These are phyloP conservation scores for Gonocerus acuteangulatus DNA, from an alignment of 2,888 invertebrate genomes.

Conservation along the genomic window DNA sequence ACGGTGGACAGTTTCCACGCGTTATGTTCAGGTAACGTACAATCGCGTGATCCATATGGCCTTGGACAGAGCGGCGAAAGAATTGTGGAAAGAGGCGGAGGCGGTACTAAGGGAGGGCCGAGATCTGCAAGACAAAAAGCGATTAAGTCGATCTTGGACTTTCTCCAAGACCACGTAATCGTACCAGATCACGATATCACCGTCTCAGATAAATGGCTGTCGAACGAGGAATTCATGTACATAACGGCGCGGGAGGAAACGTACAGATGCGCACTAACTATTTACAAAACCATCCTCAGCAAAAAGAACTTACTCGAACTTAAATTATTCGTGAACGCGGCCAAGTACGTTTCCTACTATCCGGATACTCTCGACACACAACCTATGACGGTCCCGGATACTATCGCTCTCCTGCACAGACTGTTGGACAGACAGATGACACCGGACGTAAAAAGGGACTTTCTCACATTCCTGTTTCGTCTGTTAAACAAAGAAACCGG, in stretches of 20 bases:
- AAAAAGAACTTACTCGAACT: neutral
- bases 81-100: neutral
- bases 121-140: neutral
- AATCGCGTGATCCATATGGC: neutral
- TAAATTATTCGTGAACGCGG: neutral
- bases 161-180: too few species aligned
- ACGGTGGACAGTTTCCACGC: neutral
- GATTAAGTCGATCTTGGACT: neutral
- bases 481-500: neutral
- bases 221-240: too few species aligned
- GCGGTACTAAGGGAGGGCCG: neutral
- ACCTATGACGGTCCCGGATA: neutral
- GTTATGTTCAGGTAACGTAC: neutral
- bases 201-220: neutral
- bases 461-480: neutral
- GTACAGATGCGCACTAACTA: neutral
- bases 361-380: neutral
- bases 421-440: neutral
- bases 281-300: neutral
- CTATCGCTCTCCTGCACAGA: neutral
- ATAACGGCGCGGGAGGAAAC: too few species aligned
- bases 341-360: neutral
- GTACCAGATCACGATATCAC: neutral
- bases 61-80: neutral
- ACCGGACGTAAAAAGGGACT: neutral